phyloP scores from a whole-genome alignment of 2,113 vertebrate species.

The Cyanoderma ruficeps region DNA sequence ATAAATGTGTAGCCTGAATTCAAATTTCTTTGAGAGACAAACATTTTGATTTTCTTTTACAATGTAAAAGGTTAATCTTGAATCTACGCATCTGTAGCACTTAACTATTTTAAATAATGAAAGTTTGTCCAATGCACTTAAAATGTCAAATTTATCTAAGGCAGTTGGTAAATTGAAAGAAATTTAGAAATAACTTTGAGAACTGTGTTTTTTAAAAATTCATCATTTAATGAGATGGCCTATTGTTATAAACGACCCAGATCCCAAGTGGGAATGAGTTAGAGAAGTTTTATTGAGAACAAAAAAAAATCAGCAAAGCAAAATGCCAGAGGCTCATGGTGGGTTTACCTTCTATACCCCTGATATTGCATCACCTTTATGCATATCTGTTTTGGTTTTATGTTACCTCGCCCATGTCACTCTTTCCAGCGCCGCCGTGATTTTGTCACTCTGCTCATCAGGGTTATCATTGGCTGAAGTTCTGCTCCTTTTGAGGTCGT shows the following conservation, averaged over 20 bases:
- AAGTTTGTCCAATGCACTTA: neutral
- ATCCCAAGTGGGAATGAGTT: neutral
- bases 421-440: rapidly evolving
- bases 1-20: neutral
- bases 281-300: neutral
- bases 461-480: neutral
- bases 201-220: neutral
- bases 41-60: neutral
- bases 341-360: neutral
- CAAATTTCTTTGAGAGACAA: neutral
- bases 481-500: neutral
- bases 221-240: neutral
- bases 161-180: neutral
- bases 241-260: neutral
- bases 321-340: neutral
- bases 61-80: neutral
- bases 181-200: neutral
- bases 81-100: neutral
- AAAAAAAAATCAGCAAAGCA: neutral
- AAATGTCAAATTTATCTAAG: neutral
- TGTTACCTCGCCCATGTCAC: too few species aligned
- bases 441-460: neutral
- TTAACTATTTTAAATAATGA: neutral
- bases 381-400: neutral
- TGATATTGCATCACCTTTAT: neutral